Evolutionary conservation across 1,140 invertebrate genomes (phyloP), one percentile per base, ranked within the genome.

Genomic region (Wasmannia auropunctata): DNA sequence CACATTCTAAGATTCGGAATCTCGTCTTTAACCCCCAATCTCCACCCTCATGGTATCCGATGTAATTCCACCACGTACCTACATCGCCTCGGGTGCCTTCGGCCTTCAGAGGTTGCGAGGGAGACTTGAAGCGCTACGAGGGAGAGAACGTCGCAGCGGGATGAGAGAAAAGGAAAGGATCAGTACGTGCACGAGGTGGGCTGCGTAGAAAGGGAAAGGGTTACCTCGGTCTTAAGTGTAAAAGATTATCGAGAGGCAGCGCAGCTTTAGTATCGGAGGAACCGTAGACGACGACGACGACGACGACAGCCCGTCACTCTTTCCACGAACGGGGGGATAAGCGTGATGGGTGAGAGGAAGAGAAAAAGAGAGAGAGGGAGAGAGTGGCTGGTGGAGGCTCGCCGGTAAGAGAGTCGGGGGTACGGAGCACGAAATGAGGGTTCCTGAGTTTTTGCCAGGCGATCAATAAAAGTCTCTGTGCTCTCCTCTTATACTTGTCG

Each of bases 401-500:
- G 87, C 40, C 85, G 88, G 87, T 87, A 87, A 91, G 88, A 88
- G 86, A 89, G 94, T 91, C 69, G 93, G 92, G 93, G 92, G 93
- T 87, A 93, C 93, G 91, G 90, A 92, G 93, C 91, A 94, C 93
- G 91, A 94, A 94, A 94, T 94, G 93, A 94, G 93, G 94, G 94
- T 94, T 94, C 92, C 94, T 94, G 93, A 95, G 94, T 95, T 95
- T 95, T 95, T 95, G 94, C 94, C 93, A 94, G 93, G 90, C 95
- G 95, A 95, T 95, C 95, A 95, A 95, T 95, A 95, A 95, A 95
- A 95, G 93, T 95, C 94, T 95, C 95, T 93, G 93, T 94, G 93
- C 94, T 94, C 89, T 92, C 92, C 92, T 94, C 93, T 93, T 93
- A 93, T 93, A 94, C 93, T 93, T 95, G 94, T 94, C 94, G 93